These are phyloP conservation scores for Zingel zingel DNA, from an alignment of 2,113 vertebrate species.

Conservation along the genomic window DNA sequence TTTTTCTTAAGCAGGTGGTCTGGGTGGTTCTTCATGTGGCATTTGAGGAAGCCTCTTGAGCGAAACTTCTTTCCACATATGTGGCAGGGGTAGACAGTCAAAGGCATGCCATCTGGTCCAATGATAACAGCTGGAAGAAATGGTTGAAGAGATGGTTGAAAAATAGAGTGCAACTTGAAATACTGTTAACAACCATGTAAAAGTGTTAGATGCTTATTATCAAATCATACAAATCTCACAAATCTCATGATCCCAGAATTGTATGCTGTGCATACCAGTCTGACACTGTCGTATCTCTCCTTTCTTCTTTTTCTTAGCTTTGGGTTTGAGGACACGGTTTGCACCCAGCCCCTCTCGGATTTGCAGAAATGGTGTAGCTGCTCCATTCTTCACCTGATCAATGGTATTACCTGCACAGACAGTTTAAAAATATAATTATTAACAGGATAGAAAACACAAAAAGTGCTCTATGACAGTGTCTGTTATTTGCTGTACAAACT, in stretches of 20 bases:
- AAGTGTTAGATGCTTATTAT: neutral
- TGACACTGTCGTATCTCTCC: constrained; percentile 95
- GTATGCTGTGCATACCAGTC: constrained; percentile 87
- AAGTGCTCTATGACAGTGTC: neutral
- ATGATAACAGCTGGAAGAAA: constrained; percentile 94
- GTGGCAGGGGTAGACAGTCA: constrained; percentile 99
- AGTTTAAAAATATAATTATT: neutral
- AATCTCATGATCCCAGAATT: neutral
- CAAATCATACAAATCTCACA: neutral
- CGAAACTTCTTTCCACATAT: constrained; percentile 99
- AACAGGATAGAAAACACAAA: neutral
- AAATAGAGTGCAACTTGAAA: neutral
- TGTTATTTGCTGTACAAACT: constrained; percentile 49
- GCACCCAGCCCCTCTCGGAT: constrained; percentile 92
- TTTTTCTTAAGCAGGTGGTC: constrained; percentile 99
- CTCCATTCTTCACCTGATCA: constrained; percentile 93
- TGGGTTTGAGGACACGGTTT: constrained; percentile 94
- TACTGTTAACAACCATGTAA: neutral
- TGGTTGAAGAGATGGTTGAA: neutral
- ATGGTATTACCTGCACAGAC: constrained; percentile 89
- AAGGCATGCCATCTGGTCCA: constrained; percentile 96
- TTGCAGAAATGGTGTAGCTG: constrained; percentile 93
- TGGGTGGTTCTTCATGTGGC: constrained; percentile 99
- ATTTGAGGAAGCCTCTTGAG: constrained; percentile 97
- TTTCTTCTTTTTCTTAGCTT: constrained; percentile 94